Conservation (phyloP, 2,888 invertebrate species). For the Tridacna gigas region DNA sequence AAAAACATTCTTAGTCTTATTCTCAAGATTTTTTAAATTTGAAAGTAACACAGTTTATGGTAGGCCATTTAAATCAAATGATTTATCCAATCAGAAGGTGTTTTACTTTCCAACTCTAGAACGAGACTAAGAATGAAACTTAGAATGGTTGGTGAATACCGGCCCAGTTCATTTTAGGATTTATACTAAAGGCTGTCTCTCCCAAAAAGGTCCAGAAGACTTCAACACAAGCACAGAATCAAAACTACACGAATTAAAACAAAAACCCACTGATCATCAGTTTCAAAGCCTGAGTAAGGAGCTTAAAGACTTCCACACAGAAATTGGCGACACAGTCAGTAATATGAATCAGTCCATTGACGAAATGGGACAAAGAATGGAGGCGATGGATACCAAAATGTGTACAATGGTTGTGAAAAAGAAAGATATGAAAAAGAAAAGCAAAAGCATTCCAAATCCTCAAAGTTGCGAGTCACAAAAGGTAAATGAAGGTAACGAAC, state of each 20-base stretch:
- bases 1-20: too few relatives aligned
- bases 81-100: too few relatives aligned
- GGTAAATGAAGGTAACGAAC: neutral
- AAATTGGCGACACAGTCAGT: neutral
- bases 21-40: too few relatives aligned
- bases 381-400: neutral
- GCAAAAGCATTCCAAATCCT: neutral
- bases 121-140: too few relatives aligned
- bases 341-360: neutral
- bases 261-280: neutral
- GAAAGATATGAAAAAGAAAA: slow-evolving; percentile 2
- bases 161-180: too few relatives aligned
- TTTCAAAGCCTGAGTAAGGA: neutral
- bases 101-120: too few relatives aligned
- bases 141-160: too few relatives aligned
- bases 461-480: neutral
- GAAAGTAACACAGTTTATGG: too few relatives aligned
- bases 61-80: too few relatives aligned
- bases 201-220: neutral
- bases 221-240: neutral
- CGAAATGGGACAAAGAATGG: neutral
- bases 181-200: too few relatives aligned
- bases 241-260: slow-evolving; percentile 1
- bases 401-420: neutral
- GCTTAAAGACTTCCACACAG: neutral